Percentiles rank a stretch among this genome's conserved stretches.
Conservation (phyloP, 2,888 invertebrate species). For the Pterostichus madidus region DNA sequence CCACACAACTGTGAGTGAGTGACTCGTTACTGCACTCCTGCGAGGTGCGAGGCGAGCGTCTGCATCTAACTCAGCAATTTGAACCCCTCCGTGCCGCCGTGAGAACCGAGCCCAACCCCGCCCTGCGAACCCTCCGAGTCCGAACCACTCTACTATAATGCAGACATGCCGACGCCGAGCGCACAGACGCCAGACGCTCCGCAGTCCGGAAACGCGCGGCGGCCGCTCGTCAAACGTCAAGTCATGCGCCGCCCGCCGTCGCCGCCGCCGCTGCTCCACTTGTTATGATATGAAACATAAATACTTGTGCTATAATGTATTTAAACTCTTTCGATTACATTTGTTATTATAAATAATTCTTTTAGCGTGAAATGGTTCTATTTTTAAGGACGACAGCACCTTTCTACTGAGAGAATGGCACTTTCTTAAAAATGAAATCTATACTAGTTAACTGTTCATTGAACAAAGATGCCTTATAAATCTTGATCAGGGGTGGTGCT, state of each 20-base stretch:
- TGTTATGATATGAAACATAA: slow-evolving; percentile 65
- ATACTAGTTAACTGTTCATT: slow-evolving; percentile 67
- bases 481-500: slow-evolving; percentile 65
- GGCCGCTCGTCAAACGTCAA: slow-evolving; percentile 33
- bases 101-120: slow-evolving; percentile 27
- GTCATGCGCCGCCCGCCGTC: slow-evolving; percentile 24
- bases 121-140: slow-evolving; percentile 37
- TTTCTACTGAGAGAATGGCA: slow-evolving; percentile 67
- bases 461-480: slow-evolving; percentile 67
- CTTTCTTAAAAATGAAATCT: slow-evolving; percentile 68
- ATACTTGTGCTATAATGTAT: slow-evolving; percentile 67
- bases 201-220: slow-evolving; percentile 38
- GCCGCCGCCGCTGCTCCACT: slow-evolving; percentile 57
- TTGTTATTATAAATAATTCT: slow-evolving; percentile 67
- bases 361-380: slow-evolving; percentile 67
- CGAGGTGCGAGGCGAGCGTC: slow-evolving; percentile 59
- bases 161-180: slow-evolving; percentile 33
- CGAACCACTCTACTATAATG: slow-evolving; percentile 19
- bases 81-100: slow-evolving; percentile 22
- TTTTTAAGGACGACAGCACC: slow-evolving; percentile 67
- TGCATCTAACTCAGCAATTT: slow-evolving; percentile 18
- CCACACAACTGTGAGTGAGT: slow-evolving; percentile 65
- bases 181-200: slow-evolving; percentile 22
- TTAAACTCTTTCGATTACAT: slow-evolving; percentile 67
- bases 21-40: slow-evolving; percentile 57